These are phyloP conservation scores for Vireo griseus DNA, from an alignment of 2,797 vertebrate species.

Conservation along the genomic window DNA sequence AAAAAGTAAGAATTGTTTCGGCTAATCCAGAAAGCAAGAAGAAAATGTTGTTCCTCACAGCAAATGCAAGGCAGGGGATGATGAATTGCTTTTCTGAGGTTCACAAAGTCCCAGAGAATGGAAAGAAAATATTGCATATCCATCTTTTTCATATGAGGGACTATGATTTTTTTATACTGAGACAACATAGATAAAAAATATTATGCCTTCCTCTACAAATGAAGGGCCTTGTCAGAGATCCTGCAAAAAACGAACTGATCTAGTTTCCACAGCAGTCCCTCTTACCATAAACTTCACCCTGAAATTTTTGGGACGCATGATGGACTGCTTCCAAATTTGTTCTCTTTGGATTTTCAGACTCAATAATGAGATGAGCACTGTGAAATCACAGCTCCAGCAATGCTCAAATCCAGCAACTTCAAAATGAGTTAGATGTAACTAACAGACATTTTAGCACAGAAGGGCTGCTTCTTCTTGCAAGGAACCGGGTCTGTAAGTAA, in stretches of 20 bases:
- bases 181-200: neutral
- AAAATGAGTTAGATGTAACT: neutral
- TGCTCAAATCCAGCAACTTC: neutral
- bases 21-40: neutral
- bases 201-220: neutral
- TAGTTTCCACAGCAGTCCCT: neutral
- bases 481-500: neutral
- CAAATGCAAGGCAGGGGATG: neutral
- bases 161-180: neutral
- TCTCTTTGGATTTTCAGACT: neutral
- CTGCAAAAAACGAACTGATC: neutral
- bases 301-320: accelerated
- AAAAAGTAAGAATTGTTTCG: neutral
- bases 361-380: neutral
- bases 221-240: neutral
- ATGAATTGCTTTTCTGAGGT: neutral
- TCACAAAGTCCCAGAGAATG: neutral
- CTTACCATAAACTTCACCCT: neutral
- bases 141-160: neutral
- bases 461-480: neutral
- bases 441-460: neutral
- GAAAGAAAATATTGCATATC: neutral
- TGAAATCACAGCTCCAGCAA: neutral
- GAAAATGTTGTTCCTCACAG: neutral
- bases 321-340: neutral